Evolutionary conservation across 2,797 vertebrate species (phyloP).

Genomic region (Danio aesculapii): DNA sequence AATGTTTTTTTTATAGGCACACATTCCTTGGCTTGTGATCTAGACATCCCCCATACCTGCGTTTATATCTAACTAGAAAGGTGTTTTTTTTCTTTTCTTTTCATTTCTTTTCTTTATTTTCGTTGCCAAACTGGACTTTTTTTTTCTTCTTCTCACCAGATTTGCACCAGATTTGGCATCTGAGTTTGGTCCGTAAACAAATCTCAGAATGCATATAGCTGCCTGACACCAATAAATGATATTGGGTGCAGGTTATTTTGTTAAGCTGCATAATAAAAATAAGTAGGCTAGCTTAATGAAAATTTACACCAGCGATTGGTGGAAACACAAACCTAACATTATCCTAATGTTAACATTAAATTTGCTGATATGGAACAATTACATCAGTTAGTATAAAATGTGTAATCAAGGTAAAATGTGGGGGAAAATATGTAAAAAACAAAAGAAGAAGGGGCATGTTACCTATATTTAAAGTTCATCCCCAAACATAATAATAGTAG

Average conservation of each 20-base stretch:
- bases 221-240: neutral
- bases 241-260: no score
- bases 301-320: neutral
- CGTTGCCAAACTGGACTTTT: neutral
- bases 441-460: no score
- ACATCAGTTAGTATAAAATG: neutral
- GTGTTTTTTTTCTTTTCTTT: neutral
- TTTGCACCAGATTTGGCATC: neutral
- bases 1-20: neutral
- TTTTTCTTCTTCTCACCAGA: neutral
- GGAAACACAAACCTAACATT: no score
- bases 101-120: no score
- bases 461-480: no score
- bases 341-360: neutral
- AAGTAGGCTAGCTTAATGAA: neutral
- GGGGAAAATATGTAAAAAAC: no score
- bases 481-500: no score
- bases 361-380: neutral
- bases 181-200: neutral
- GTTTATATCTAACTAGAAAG: neutral
- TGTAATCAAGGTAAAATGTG: no score
- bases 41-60: neutral
- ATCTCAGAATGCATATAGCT: neutral
- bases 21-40: constrained; percentile 14
- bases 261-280: neutral